A percentile compares a stretch with the other conserved stretches of the same genome.
Conservation (phyloP, 2,888 invertebrate genomes). For the Geophilus truncorum region DNA sequence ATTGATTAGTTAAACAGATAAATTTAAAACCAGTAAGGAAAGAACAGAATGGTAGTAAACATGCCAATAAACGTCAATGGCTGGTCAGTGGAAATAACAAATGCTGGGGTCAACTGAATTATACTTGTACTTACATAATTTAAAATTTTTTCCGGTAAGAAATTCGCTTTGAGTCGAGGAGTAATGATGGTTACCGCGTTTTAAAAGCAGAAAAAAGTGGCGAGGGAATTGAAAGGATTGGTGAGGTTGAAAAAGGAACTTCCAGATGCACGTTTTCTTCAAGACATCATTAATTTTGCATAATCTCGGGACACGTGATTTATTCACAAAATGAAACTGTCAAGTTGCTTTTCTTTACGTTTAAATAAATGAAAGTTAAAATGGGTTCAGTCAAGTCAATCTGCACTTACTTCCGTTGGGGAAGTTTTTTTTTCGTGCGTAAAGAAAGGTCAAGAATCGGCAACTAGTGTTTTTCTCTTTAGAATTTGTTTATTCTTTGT, state of each 20-base stretch:
- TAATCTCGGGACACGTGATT: neutral
- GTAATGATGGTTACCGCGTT: too few species aligned
- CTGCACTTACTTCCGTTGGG: neutral
- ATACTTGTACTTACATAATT: neutral
- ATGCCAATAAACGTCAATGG: too few species aligned
- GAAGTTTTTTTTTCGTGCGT: neutral
- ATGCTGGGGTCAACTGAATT: too few species aligned
- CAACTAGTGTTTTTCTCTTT: neutral
- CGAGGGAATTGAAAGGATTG: neutral
- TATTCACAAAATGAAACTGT: neutral
- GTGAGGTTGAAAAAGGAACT: neutral
- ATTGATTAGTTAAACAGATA: too few species aligned
- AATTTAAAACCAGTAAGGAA: too few species aligned
- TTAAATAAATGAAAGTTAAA: conserved; percentile 6
- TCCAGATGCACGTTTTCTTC: neutral
- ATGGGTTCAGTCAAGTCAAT: neutral
- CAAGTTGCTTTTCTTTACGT: neutral
- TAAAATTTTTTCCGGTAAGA: neutral
- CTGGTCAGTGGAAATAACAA: too few species aligned
- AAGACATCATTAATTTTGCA: neutral
- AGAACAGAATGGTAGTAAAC: too few species aligned
- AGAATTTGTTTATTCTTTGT: neutral
- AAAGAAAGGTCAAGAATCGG: neutral
- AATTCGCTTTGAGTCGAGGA: too few species aligned
- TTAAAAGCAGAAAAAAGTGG: neutral